Percentiles rank a stretch among this genome's conserved stretches.
Evolutionary conservation across 2,888 invertebrate genomes (phyloP).

Genomic region (Pterostichus madidus): DNA sequence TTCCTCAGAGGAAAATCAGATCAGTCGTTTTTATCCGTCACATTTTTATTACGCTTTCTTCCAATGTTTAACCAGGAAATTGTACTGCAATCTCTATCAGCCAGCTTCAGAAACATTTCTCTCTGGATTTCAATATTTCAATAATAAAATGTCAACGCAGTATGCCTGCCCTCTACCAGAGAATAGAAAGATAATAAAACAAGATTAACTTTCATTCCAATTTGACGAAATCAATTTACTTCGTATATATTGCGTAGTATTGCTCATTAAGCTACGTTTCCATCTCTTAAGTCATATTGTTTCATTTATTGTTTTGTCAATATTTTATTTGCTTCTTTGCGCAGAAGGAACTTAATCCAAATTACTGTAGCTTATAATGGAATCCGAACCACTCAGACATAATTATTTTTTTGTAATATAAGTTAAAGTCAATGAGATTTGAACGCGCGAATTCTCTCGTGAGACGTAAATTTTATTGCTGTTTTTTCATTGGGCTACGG

Average conservation of each 20-base stretch:
- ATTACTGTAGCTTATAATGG: too few relatives aligned
- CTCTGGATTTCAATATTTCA: conserved; percentile 31
- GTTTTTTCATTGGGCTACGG: too few relatives aligned
- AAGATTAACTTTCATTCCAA: conserved; percentile 28
- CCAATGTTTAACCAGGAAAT: conserved; percentile 43
- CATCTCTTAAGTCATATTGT: too few relatives aligned
- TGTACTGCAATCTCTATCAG: conserved; percentile 1
- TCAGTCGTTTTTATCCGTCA: conserved; percentile 30
- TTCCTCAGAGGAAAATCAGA: conserved; percentile 38
- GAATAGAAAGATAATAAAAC: conserved; percentile 27
- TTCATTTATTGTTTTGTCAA: background rate
- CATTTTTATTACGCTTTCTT: conserved; percentile 25
- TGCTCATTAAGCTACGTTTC: background rate
- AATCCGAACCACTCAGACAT: too few relatives aligned
- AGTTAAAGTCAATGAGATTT: too few relatives aligned
- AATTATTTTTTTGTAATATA: too few relatives aligned
- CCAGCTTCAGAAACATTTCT: conserved; percentile 7
- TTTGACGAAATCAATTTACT: conserved; percentile 36
- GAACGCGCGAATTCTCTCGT: too few relatives aligned
- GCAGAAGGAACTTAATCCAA: too few relatives aligned
- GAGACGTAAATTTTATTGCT: too few relatives aligned
- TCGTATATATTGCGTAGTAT: conserved; percentile 20
- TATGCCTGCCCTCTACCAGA: conserved; percentile 9
- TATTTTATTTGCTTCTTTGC: too few relatives aligned
- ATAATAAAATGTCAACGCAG: conserved; percentile 48